phyloP scores from a whole-genome alignment of 2,113 vertebrate genomes.

The Bos indicus region DNA sequence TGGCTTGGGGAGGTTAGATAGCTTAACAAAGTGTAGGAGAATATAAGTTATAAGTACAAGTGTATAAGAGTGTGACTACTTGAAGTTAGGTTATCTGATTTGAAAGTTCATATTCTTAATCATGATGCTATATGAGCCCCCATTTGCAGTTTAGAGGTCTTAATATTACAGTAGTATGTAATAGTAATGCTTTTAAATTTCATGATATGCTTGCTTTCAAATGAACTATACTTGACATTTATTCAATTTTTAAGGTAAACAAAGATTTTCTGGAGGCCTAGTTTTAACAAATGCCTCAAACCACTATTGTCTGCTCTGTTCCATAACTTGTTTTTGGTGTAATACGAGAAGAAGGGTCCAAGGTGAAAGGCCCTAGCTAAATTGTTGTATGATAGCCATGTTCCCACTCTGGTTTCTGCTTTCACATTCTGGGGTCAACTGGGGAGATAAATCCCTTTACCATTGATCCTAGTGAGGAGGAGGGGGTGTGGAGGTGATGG shows the following conservation, averaged over 20 bases:
- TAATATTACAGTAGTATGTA: neutral
- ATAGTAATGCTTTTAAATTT: constrained; percentile 4
- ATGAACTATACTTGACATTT: neutral
- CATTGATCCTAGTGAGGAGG: neutral
- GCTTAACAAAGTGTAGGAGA: neutral
- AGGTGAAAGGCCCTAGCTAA: neutral
- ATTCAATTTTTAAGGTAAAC: neutral
- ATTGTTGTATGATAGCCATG: neutral
- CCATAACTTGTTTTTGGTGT: neutral
- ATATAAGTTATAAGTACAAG: neutral
- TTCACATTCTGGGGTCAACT: neutral
- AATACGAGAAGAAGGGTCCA: neutral
- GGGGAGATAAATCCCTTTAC: constrained; percentile 10
- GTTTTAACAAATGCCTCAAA: neutral
- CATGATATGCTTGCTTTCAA: constrained; percentile 18
- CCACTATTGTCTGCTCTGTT: neutral
- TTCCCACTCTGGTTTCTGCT: neutral
- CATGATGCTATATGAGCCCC: neutral
- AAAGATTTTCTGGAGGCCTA: neutral
- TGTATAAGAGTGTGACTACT: neutral
- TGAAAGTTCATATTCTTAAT: constrained; percentile 8
- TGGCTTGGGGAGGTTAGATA: neutral
- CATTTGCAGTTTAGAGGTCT: neutral
- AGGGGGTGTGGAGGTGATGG: neutral
- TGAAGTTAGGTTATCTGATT: neutral